Percentiles rank a stretch among this genome's conserved stretches.
Evolutionary conservation across 2,113 vertebrate species (phyloP).

Genomic region (Chaetura pelagica): DNA sequence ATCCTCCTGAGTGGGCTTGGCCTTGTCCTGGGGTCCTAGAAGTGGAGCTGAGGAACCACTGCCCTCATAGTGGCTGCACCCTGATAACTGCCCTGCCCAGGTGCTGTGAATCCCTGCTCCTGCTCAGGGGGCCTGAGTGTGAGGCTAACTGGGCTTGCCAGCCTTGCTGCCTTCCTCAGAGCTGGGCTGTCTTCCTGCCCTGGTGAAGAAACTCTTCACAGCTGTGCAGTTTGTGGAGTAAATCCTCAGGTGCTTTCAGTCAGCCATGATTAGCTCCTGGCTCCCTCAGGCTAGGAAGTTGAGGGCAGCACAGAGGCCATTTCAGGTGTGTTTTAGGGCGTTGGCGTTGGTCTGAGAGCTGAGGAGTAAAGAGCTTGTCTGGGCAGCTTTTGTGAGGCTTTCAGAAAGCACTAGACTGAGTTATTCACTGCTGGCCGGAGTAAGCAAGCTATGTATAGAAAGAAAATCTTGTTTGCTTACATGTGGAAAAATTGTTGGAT

Average conservation of each 20-base stretch:
- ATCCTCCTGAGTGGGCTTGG: neutral
- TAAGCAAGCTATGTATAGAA: neutral
- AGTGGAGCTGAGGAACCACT: accelerated
- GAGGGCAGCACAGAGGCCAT: accelerated
- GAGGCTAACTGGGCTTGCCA: neutral
- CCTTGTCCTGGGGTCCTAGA: neutral
- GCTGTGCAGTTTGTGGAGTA: neutral
- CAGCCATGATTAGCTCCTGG: neutral
- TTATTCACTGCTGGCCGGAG: accelerated
- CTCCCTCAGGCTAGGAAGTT: neutral
- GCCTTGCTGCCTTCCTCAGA: neutral
- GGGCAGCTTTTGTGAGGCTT: accelerated
- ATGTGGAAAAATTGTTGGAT: accelerated
- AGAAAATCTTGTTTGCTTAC: neutral
- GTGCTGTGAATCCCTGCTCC: accelerated
- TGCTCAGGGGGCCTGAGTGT: neutral
- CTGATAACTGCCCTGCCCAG: neutral
- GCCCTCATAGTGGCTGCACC: neutral
- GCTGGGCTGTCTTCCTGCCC: neutral
- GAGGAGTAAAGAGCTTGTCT: accelerated
- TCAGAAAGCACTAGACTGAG: accelerated
- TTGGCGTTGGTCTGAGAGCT: accelerated
- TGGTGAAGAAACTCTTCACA: accelerated
- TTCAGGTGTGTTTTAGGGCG: accelerated
- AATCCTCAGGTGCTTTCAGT: neutral